A percentile compares a stretch with the other conserved stretches of the same genome.
phyloP scores from a whole-genome alignment of 2,797 vertebrate species.

The Gambelia wislizenii region DNA sequence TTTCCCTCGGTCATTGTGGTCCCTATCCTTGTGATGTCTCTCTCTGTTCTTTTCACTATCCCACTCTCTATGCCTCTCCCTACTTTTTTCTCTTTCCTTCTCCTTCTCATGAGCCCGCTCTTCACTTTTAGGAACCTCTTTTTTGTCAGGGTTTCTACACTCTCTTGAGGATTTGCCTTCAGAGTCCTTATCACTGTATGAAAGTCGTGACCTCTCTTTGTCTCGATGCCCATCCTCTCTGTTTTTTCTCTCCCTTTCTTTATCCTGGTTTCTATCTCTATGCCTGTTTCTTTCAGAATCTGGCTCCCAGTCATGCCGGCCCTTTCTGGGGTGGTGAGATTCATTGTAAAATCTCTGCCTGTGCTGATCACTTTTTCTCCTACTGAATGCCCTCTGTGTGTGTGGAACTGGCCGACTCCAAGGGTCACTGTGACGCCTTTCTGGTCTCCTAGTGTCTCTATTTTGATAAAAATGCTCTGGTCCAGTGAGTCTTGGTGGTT shows the following conservation, averaged over 20 bases:
- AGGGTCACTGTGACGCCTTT: conserved; percentile 88
- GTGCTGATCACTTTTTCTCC: conserved; percentile 86
- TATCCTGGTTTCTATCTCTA: conserved; percentile 82
- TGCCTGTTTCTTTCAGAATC: conserved; percentile 84
- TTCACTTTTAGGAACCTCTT: conserved; percentile 84
- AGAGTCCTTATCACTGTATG: conserved; percentile 81
- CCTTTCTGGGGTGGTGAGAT: conserved; percentile 87
- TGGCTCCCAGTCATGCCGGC: conserved; percentile 84
- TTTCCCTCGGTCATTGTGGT: conserved; percentile 82
- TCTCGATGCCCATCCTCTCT: conserved; percentile 83
- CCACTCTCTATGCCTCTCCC: conserved; percentile 80
- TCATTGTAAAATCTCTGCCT: conserved; percentile 88
- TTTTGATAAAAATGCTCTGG: conserved; percentile 79
- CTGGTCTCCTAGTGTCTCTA: conserved; percentile 85
- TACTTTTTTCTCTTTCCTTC: conserved; percentile 80
- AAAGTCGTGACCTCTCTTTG: conserved; percentile 78
- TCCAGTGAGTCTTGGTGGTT: conserved; percentile 78
- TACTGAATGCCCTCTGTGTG: conserved; percentile 78
- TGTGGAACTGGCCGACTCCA: conserved; percentile 88
- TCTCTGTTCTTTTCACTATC: conserved; percentile 87
- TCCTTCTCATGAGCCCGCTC: conserved; percentile 83
- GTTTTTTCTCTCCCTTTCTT: conserved; percentile 81
- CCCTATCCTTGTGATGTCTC: conserved; percentile 80
- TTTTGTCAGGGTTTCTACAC: conserved; percentile 84
- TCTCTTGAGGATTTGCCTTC: conserved; percentile 82